Base-by-base conservation (phyloP, 1,140 invertebrate species). In the Bombus pascuorum region DNA sequence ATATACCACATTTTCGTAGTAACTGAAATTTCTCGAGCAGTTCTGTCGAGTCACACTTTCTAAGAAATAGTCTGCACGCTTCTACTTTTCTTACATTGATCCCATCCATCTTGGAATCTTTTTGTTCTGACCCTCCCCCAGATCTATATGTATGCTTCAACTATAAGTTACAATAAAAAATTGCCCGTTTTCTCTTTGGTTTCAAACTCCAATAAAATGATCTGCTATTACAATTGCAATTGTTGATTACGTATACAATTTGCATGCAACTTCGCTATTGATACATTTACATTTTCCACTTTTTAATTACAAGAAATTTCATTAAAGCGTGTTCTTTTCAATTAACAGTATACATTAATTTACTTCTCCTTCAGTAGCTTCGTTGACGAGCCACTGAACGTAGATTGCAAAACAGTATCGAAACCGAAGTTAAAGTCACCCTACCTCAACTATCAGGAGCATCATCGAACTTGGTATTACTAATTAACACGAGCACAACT, bases 321-420 rank as follows among this genome's bases (percentile, higher is more conserved):
- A 13, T 47, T 32, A 4, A 5, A 71, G 13, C 10, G 25, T 3
- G 12, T 15, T 71, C 42, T 39, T 53, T 71, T 59, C 66, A 57
- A 79, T 84, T 79, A 84, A 73, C 57, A 34, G 53, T 34, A 37
- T 37, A 68, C 68, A 83, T 83, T 83, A 57, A 39, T 37, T 65
- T 57, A 15, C 34, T 37, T 37, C 65, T 42, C 8, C 44, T 42
- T 42, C 2, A 10, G 39, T n/a, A 13, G 13, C 34, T 32, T 42
- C 62, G 3, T 83, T 39, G 42, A 57, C 62, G 34, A 13, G 15
- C 2, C 37, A 15, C n/a, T 37, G 77, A 53, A 53, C 47, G 6
- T 18, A 22, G 18, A 81, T 65, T 73, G 80, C 28, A 85, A 68
- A 85, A 81, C 34, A 66, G 44, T 42, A 66, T 78, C 37, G 39